Percentiles rank a stretch among this genome's conserved stretches.
Conservation (phyloP, 2,797 vertebrate genomes). For the Bufotes viridis region DNA sequence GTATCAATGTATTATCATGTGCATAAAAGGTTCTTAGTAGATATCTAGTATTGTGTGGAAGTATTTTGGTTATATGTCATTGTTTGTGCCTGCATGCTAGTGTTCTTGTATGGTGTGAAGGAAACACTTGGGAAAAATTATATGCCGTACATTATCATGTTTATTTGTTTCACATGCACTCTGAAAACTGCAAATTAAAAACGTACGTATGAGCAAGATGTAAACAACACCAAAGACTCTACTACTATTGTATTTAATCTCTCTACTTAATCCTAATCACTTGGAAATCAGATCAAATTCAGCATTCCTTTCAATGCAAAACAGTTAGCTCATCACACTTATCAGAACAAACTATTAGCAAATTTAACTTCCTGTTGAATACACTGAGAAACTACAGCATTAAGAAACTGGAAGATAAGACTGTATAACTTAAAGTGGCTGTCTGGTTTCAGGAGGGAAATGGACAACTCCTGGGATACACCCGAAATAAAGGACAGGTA, state of each 20-base stretch:
- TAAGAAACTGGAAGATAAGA: background rate
- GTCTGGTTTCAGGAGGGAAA: no score
- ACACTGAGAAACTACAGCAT: background rate
- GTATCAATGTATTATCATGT: no score
- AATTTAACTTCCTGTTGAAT: slow-evolving; percentile 16
- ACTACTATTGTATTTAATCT: slow-evolving; percentile 29
- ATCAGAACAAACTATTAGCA: background rate
- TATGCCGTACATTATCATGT: background rate
- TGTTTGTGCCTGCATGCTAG: no score
- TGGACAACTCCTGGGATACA: no score
- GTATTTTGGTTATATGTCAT: no score
- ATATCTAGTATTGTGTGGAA: no score
- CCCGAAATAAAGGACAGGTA: no score
- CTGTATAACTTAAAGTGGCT: background rate
- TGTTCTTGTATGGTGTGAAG: background rate
- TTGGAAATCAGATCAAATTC: slow-evolving; percentile 39
- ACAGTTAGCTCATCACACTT: slow-evolving; percentile 14
- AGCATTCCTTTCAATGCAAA: slow-evolving; percentile 24
- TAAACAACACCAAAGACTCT: background rate
- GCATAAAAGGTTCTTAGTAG: no score
- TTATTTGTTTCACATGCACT: slow-evolving; percentile 5
- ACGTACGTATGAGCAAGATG: background rate
- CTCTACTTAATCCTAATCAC: slow-evolving; percentile 23
- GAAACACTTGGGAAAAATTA: background rate
- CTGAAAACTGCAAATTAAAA: background rate